A percentile compares a stretch with the other conserved stretches of the same genome.
These are phyloP conservation scores for Chiloscyllium punctatum DNA, from an alignment of 2,797 vertebrate genomes.

Conservation along the genomic window DNA sequence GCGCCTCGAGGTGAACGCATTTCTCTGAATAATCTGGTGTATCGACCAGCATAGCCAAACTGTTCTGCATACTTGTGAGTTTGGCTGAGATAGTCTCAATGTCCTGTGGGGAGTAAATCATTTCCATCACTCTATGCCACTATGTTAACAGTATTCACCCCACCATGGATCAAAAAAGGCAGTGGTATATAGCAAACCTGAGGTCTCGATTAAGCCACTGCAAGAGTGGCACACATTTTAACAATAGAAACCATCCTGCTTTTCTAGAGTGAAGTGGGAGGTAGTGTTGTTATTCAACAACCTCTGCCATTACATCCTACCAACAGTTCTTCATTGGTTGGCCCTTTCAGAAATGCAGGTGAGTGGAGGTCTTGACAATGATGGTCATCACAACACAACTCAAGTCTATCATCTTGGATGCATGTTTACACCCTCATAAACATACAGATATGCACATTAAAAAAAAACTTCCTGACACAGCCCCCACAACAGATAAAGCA, in stretches of 20 bases:
- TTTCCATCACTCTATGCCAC: not conserved
- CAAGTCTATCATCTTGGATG: not conserved
- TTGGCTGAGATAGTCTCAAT: conserved; percentile 82
- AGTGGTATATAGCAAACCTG: not conserved
- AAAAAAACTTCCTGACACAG: not conserved
- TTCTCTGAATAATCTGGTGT: conserved; percentile 95
- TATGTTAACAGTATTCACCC: not conserved
- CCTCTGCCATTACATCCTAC: not conserved
- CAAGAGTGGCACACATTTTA: not conserved
- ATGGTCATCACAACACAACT: not conserved
- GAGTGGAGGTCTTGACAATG: not conserved
- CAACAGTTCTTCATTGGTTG: not conserved
- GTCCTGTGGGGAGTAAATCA: conserved; percentile 60
- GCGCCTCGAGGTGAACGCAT: conserved; percentile 90
- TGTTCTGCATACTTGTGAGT: conserved; percentile 90
- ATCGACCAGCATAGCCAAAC: conserved; percentile 88
- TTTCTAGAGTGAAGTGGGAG: not conserved
- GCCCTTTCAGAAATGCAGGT: not conserved
- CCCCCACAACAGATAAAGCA: not conserved
- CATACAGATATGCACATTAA: not conserved
- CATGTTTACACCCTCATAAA: not conserved
- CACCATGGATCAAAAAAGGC: not conserved
- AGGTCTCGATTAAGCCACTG: not conserved
- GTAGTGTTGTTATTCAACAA: not conserved
- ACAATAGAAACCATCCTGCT: not conserved